These are phyloP conservation scores for Dendrophyllia cribrosa DNA, from an alignment of 64 coral and sea anemone genomes.

Conservation along the genomic window DNA sequence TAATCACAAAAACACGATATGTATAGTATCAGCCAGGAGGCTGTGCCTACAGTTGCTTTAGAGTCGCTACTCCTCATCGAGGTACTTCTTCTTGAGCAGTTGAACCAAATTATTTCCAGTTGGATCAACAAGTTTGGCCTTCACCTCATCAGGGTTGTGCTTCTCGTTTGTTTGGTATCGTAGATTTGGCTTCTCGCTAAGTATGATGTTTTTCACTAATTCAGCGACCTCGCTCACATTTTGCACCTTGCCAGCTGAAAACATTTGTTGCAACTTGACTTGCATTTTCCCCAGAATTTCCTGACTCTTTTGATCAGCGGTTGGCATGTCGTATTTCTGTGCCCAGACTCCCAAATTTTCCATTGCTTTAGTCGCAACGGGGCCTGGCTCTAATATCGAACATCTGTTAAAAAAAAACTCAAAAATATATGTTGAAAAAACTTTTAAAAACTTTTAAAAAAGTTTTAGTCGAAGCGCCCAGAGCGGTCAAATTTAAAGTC, in stretches of 20 bases:
- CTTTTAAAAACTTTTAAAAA: no score
- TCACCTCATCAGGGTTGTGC: conserved; percentile 42
- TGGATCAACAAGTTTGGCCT: conserved; percentile 62
- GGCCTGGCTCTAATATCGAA: conserved; percentile 68
- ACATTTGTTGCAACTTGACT: neutral
- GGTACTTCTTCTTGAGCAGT: neutral
- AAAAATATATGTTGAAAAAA: neutral
- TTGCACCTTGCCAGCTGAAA: conserved; percentile 31
- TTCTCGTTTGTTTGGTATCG: conserved; percentile 70
- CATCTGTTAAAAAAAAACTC: neutral
- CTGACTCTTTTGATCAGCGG: conserved; percentile 65
- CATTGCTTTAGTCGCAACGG: conserved; percentile 12
- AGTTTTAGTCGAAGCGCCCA: no score
- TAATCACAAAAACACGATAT: no score
- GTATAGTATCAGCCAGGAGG: no score
- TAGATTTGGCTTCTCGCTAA: conserved; percentile 50
- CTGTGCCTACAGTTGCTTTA: no score
- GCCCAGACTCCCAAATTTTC: neutral
- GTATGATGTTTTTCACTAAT: conserved; percentile 54
- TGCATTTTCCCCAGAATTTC: conserved; percentile 27
- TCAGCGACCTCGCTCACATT: conserved; percentile 55
- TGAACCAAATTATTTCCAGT: conserved; percentile 48
- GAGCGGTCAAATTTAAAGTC: no score
- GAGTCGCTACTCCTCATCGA: neutral
- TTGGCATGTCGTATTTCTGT: conserved; percentile 58